Conservation (phyloP, 2,113 vertebrate genomes). For the Plestiodon gilberti region DNA sequence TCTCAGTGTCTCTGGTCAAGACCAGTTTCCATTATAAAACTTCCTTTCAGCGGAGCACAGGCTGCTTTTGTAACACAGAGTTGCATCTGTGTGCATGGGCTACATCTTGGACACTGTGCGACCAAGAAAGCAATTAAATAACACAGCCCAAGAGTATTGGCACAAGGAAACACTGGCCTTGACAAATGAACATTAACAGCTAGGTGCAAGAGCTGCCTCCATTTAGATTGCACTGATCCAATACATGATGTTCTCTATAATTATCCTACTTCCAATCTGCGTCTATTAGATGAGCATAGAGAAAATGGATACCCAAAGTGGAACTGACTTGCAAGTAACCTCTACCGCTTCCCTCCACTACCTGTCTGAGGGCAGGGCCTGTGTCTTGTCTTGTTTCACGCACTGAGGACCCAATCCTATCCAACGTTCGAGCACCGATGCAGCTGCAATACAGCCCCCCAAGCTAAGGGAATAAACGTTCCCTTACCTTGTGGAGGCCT, state of each 20-base stretch:
- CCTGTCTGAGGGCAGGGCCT: not conserved
- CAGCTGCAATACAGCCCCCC: too few relatives aligned
- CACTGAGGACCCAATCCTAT: too few relatives aligned
- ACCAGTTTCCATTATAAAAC: not conserved
- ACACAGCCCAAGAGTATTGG: not conserved
- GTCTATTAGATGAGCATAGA: not conserved
- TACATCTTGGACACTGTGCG: not conserved
- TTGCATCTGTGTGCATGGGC: not conserved
- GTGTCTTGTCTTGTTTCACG: not conserved
- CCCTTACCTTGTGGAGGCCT: too few relatives aligned
- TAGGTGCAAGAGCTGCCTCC: not conserved
- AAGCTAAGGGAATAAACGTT: too few relatives aligned
- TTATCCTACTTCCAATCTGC: not conserved
- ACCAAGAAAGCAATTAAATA: not conserved
- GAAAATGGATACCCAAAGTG: not conserved
- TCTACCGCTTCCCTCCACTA: not conserved
- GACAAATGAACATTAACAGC: not conserved
- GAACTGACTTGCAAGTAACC: not conserved
- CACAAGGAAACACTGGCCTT: not conserved
- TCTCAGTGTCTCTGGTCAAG: not conserved
- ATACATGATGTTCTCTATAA: not conserved
- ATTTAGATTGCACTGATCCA: not conserved
- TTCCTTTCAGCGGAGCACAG: not conserved
- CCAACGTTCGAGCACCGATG: too few relatives aligned
- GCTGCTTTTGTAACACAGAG: too few relatives aligned